A percentile compares a stretch with the other conserved stretches of the same genome.
phyloP scores from a whole-genome alignment of 2,113 vertebrate species.

The Festucalex cinctus region DNA sequence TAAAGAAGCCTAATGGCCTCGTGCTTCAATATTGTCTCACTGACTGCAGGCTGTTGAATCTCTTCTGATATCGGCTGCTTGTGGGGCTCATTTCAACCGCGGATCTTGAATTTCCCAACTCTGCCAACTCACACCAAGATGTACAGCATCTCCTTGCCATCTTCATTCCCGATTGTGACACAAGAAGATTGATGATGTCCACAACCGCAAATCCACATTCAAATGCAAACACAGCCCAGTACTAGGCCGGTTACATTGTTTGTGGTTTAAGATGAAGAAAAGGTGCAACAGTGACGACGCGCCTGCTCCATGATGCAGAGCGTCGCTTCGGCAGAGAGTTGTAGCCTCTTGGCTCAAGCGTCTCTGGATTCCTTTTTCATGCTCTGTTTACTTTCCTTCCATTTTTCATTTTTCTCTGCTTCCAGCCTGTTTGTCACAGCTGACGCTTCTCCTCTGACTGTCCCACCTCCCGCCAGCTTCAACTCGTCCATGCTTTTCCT shows the following conservation, averaged over 20 bases:
- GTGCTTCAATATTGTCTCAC: not conserved
- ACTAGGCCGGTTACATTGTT: slow-evolving; percentile 6
- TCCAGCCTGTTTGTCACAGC: not conserved
- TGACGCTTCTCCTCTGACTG: not conserved
- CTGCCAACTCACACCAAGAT: not conserved
- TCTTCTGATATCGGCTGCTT: not conserved
- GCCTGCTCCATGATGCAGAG: slow-evolving; percentile 20
- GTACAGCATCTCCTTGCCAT: slow-evolving; percentile 7
- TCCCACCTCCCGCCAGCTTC: not conserved
- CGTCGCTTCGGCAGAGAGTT: not conserved
- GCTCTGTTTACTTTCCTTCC: slow-evolving; percentile 2
- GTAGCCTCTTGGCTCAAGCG: slow-evolving; percentile 1
- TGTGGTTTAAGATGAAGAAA: slow-evolving; percentile 14
- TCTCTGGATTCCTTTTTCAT: not conserved
- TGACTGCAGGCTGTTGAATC: not conserved
- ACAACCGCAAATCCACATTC: slow-evolving; percentile 11
- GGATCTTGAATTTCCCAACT: slow-evolving; percentile 10
- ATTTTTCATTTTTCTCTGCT: not conserved
- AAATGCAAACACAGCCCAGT: slow-evolving; percentile 8
- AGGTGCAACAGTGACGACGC: not conserved
- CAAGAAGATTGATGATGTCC: slow-evolving; percentile 41
- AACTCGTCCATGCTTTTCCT: not conserved
- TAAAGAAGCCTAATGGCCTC: not conserved
- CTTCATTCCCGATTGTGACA: slow-evolving; percentile 30
- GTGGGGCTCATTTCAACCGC: not conserved